Percentiles rank a stretch among this genome's conserved stretches.
Evolutionary conservation across 2,113 vertebrate genomes (phyloP).

Genomic region (Hiodon tergisus): DNA sequence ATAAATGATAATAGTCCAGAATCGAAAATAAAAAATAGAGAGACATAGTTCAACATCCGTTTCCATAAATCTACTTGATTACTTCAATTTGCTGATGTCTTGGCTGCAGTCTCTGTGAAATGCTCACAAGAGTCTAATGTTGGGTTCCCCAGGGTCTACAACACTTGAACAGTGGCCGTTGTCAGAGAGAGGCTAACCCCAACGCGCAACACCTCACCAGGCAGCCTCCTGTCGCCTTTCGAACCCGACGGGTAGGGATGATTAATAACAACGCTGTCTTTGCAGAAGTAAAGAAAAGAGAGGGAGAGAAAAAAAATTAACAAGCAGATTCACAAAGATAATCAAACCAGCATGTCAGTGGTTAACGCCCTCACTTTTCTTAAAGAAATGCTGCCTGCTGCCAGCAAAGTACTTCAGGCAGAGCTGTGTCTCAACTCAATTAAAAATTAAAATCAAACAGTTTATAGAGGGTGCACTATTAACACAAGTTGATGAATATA

Average conservation of each 20-base stretch:
- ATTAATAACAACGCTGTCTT: too few species aligned
- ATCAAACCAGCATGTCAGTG: conserved; percentile 10
- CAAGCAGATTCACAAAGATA: conserved; percentile 8
- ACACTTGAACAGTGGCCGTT: not conserved
- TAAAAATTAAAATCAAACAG: conserved; percentile 51
- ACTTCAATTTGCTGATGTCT: not conserved
- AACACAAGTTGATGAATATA: conserved; percentile 47
- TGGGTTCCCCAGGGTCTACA: not conserved
- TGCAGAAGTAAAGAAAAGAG: too few species aligned
- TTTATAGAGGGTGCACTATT: conserved; percentile 48
- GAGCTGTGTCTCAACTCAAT: conserved; percentile 47
- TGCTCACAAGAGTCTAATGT: not conserved
- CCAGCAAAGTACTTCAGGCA: conserved; percentile 33
- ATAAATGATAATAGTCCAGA: not conserved
- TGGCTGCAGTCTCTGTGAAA: not conserved
- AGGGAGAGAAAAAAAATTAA: not conserved
- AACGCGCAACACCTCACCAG: not conserved
- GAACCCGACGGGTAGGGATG: too few species aligned
- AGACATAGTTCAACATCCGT: not conserved
- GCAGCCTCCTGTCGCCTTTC: not conserved
- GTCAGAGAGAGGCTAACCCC: not conserved
- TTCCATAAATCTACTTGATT: not conserved
- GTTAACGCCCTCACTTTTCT: conserved; percentile 19
- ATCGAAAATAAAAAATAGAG: not conserved
- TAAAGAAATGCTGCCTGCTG: conserved; percentile 15